Percentiles rank a stretch among this genome's conserved stretches.
Evolutionary conservation across 2,797 vertebrate species (phyloP).

Genomic region (Choloepus didactylus): DNA sequence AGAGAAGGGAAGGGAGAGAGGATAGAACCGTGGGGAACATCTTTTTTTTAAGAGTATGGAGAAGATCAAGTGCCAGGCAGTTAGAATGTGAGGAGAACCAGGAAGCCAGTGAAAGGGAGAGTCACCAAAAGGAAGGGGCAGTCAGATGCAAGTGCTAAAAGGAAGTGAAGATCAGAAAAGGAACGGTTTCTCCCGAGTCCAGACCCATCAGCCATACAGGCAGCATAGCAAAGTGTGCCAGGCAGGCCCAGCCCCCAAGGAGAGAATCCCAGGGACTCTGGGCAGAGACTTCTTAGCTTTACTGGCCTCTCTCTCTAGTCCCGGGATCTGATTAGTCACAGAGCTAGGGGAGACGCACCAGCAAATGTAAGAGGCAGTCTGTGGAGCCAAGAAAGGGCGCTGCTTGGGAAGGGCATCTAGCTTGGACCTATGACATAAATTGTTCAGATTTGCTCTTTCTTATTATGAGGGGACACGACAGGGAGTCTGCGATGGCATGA

Average conservation of each 20-base stretch:
- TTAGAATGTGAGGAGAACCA: conserved; percentile 43
- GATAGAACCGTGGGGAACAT: neutral
- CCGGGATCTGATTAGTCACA: neutral
- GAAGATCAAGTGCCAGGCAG: conserved; percentile 28
- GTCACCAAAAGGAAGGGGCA: neutral
- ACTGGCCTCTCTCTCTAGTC: neutral
- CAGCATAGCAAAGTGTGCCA: neutral
- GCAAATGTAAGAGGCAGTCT: neutral
- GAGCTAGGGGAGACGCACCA: neutral
- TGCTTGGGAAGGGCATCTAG: neutral
- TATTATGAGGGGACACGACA: neutral
- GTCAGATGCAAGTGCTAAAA: neutral
- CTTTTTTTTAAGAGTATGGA: conserved; percentile 31
- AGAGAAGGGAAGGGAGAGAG: neutral
- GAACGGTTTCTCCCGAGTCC: neutral
- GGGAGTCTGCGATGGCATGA: neutral
- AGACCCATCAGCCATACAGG: neutral
- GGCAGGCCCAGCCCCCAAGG: neutral
- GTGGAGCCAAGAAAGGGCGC: neutral
- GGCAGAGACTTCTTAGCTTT: neutral
- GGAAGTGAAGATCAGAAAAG: conserved; percentile 22
- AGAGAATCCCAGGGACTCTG: neutral
- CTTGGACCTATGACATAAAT: neutral
- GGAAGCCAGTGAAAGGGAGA: neutral
- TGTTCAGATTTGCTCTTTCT: conserved; percentile 24